Percentiles rank a stretch among this genome's conserved stretches.
Conservation (phyloP, 2,888 invertebrate genomes). For the Drosophila nr. fundita region DNA sequence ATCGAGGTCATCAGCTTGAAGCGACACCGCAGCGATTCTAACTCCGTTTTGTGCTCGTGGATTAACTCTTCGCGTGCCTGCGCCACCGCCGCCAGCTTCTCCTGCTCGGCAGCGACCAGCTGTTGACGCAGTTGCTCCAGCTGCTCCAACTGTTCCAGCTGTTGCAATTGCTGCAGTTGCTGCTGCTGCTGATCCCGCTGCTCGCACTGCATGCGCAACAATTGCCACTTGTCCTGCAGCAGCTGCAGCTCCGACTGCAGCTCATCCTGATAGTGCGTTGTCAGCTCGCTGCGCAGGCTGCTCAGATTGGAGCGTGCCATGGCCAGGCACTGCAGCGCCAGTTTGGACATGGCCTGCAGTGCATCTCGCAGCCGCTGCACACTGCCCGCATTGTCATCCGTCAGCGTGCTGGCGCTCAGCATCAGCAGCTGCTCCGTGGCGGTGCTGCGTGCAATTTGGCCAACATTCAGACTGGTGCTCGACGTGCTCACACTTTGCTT, state of each 20-base stretch:
- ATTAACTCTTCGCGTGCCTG: slow-evolving; percentile 89
- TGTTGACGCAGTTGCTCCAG: slow-evolving; percentile 77
- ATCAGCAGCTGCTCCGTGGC: slow-evolving; percentile 77
- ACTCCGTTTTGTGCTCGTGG: slow-evolving; percentile 90
- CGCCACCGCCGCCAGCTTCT: slow-evolving; percentile 87
- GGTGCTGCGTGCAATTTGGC: slow-evolving; percentile 75
- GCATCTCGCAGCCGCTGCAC: slow-evolving; percentile 88
- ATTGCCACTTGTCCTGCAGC: slow-evolving; percentile 87
- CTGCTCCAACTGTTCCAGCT: slow-evolving; percentile 33
- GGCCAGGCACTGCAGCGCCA: slow-evolving; percentile 87
- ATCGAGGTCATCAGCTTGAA: slow-evolving; percentile 91
- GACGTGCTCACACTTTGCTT: slow-evolving; percentile 70
- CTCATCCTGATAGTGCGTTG: slow-evolving; percentile 86
- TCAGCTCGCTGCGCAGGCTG: slow-evolving; percentile 86
- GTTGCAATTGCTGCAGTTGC: slow-evolving; percentile 13
- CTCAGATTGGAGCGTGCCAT: slow-evolving; percentile 88
- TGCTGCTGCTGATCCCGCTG: slow-evolving; percentile 85
- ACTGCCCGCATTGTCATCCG: slow-evolving; percentile 88
- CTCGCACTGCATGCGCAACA: slow-evolving; percentile 86
- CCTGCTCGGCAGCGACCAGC: slow-evolving; percentile 63
- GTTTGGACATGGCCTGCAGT: slow-evolving; percentile 84
- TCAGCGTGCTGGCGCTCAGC: slow-evolving; percentile 82
- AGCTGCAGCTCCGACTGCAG: slow-evolving; percentile 86
- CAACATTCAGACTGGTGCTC: slow-evolving; percentile 60
- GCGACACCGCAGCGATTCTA: slow-evolving; percentile 91